Conservation (phyloP, 2,797 vertebrate genomes). For the Helicolenus hilgendorfi region DNA sequence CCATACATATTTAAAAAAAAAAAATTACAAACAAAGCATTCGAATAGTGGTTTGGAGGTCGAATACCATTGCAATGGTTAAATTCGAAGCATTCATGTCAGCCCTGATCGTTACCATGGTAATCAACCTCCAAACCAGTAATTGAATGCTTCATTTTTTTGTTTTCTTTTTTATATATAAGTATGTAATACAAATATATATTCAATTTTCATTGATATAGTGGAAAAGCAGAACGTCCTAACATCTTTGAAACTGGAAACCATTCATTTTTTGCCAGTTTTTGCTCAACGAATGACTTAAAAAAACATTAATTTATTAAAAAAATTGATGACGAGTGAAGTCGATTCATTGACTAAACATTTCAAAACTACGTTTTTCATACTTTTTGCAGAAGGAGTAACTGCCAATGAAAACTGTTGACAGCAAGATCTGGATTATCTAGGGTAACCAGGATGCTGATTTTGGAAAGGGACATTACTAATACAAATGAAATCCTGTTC, state of each 20-base stretch:
- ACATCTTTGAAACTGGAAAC: neutral
- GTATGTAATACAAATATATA: neutral
- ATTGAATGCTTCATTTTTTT: too few relatives aligned
- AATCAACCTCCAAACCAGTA: too few relatives aligned
- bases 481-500: neutral
- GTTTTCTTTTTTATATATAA: too few relatives aligned
- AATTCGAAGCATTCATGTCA: too few relatives aligned
- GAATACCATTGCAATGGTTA: too few relatives aligned
- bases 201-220: neutral
- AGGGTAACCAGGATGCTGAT: neutral
- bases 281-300: neutral
- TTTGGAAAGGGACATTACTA: neutral
- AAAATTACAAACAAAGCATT: too few relatives aligned
- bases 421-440: neutral
- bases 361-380: neutral
- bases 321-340: neutral
- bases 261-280: neutral
- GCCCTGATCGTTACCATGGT: too few relatives aligned
- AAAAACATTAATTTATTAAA: neutral
- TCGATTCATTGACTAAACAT: neutral
- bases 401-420: neutral
- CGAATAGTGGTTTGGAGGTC: too few relatives aligned
- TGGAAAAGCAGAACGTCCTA: neutral
- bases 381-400: neutral
- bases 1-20: too few relatives aligned